These are phyloP conservation scores for Scleropages formosus DNA, from an alignment of 2,797 vertebrate genomes.

Conservation along the genomic window DNA sequence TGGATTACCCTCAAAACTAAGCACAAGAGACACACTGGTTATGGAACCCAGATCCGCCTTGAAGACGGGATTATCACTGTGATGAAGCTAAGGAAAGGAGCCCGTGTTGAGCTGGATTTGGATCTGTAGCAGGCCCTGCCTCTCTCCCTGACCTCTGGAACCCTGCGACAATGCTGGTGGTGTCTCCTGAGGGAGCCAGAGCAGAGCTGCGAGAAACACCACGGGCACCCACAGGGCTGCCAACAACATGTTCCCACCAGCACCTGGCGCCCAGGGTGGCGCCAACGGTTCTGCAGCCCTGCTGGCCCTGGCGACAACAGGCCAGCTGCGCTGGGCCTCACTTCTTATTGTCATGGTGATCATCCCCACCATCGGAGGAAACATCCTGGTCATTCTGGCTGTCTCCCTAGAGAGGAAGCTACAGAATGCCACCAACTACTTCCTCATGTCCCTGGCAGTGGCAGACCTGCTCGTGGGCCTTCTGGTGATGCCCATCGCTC, in stretches of 20 bases:
- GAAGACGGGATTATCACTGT: not conserved
- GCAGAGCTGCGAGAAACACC: constrained; percentile 60
- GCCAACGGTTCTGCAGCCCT: no score
- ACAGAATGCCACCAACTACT: constrained; percentile 97
- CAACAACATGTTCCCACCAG: constrained; percentile 53
- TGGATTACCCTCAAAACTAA: constrained; percentile 47
- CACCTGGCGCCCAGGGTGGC: constrained; percentile 38
- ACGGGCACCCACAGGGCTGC: constrained; percentile 47
- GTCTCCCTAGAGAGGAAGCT: constrained; percentile 92
- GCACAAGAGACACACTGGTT: not conserved
- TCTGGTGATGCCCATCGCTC: constrained; percentile 94
- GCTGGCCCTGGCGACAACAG: constrained; percentile 36
- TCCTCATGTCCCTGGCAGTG: constrained; percentile 90
- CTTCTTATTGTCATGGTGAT: constrained; percentile 87
- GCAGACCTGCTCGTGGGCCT: constrained; percentile 95
- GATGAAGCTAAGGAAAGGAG: constrained; percentile 37
- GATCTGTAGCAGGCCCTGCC: constrained; percentile 35
- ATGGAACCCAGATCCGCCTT: not conserved
- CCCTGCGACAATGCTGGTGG: constrained; percentile 83
- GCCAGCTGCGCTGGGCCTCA: constrained; percentile 78
- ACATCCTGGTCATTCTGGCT: constrained; percentile 93
- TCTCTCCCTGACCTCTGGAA: constrained; percentile 48
- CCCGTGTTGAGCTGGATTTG: constrained; percentile 39
- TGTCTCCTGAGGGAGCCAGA: constrained; percentile 65
- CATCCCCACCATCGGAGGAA: constrained; percentile 92